Base-by-base conservation (phyloP, 2,888 invertebrate species). In the Syritta pipiens region DNA sequence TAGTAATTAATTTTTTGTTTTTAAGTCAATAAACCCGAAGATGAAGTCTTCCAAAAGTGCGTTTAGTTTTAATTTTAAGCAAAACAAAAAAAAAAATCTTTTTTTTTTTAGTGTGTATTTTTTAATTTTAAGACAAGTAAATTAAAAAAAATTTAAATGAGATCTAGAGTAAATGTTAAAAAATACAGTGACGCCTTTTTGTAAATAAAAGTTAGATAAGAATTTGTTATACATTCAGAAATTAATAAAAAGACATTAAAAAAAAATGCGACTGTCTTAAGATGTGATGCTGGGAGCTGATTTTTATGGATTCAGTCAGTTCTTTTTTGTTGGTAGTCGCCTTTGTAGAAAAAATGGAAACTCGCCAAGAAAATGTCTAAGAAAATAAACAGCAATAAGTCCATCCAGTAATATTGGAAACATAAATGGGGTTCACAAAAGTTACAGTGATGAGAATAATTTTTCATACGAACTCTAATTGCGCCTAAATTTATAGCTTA, bases 171-270 rank as follows among this genome's bases (percentile, higher is more conserved):
- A 63, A 28, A 40, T 67, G 46, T 53, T 30, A 7, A 32, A 17
- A n/a, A n/a, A n/a, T n/a, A n/a, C n/a, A 17, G 12, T 17, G 37
- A 37, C 1, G 37, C 26, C 62, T 26, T 69, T 75, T 69, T 76
- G 46, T 76, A 62, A 62, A 68, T 75, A 65, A 35, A 53, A 68
- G 7, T 62, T 60, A 46, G 48, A 62, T n/a, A 35, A 62, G 46
- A 67, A 40, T 24, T 75, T 62, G 60, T 76, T 67, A 53, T 48
- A 55, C 53, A 51, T 51, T 60, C 28, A 12, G 26, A 55, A 48
- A 42, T 6, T 10, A 65, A 48, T 60, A 72, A 72, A 57, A 51
- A 46, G 30, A 37, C 17, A 17, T 37, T 17, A 17, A 37, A n/a
- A n/a, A n/a, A n/a, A n/a, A n/a, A n/a, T n/a, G n/a, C n/a, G n/a